These are phyloP conservation scores for Tenebrosternarchus preto DNA, from an alignment of 2,113 vertebrate genomes.

Conservation along the genomic window DNA sequence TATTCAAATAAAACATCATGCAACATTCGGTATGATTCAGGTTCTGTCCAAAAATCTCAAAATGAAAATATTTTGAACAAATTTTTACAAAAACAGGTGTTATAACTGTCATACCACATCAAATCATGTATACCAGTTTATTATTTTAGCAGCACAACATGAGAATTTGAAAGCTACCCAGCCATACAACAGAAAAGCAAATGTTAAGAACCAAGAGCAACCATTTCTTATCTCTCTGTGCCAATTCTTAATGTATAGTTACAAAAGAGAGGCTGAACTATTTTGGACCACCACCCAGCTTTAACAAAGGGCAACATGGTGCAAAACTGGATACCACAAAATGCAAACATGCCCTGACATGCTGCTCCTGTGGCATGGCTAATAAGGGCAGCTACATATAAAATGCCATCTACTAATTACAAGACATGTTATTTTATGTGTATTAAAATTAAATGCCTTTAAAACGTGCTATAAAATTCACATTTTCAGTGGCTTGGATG, in stretches of 20 bases:
- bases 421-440: not conserved
- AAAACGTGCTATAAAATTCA: not conserved
- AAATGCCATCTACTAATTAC: not conserved
- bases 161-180: not conserved
- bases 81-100: too few species aligned
- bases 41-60: too few species aligned
- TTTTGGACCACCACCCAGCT: not conserved
- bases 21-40: too few species aligned
- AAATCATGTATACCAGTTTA: too few species aligned
- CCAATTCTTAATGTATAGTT: not conserved
- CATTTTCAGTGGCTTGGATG: not conserved
- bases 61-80: too few species aligned
- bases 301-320: not conserved
- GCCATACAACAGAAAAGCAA: not conserved
- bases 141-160: not conserved
- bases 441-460: not conserved
- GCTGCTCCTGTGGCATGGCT: not conserved
- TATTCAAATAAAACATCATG: too few species aligned
- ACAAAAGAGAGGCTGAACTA: not conserved
- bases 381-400: not conserved
- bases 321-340: not conserved
- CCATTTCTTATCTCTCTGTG: not conserved
- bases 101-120: too few species aligned
- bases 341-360: not conserved
- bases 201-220: not conserved